These are phyloP conservation scores for Tinea semifulvella DNA, from an alignment of 2,888 invertebrate species.

Conservation along the genomic window DNA sequence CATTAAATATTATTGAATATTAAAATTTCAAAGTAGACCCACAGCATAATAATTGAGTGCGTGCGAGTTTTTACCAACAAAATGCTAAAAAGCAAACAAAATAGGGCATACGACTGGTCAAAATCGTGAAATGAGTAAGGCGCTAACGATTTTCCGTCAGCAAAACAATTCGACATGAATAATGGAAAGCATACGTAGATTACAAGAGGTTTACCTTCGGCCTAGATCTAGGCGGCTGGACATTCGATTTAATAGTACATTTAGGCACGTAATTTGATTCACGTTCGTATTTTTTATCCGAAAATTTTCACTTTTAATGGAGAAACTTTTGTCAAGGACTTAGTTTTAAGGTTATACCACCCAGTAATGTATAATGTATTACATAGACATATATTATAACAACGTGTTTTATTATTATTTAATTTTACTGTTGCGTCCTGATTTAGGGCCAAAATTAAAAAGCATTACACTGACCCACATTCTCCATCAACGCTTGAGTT, in stretches of 20 bases:
- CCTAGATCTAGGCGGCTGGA: conserved; percentile 35
- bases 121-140: conserved; percentile 47
- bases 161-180: conserved; percentile 52
- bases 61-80: conserved; percentile 3
- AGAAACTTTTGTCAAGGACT: conserved; percentile 7
- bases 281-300: background rate
- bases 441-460: no score
- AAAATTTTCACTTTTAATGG: background rate
- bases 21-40: no score
- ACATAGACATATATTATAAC: no score
- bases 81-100: background rate
- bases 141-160: conserved; percentile 56
- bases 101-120: conserved; percentile 15
- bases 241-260: conserved; percentile 11
- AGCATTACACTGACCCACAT: no score
- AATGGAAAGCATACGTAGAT: conserved; percentile 40
- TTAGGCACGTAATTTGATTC: conserved; percentile 14
- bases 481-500: no score
- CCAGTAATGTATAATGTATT: no score
- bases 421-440: no score
- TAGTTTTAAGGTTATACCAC: background rate
- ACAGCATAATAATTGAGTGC: no score
- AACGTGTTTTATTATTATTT: no score
- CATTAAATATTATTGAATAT: no score
- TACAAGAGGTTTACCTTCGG: conserved; percentile 26